phyloP scores from a whole-genome alignment of 1,140 invertebrate genomes.

The Eriosoma lanigerum region DNA sequence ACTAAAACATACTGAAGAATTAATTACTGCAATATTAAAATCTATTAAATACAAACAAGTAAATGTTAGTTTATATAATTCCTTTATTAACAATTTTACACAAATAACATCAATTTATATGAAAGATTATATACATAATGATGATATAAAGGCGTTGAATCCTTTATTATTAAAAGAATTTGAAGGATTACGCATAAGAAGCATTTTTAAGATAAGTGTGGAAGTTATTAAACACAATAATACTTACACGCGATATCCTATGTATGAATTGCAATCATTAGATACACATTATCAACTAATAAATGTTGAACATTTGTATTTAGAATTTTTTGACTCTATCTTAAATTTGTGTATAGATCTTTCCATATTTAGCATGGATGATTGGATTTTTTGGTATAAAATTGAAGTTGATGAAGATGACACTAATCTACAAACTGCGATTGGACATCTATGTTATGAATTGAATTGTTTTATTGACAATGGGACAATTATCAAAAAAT shows the following conservation, averaged over 20 bases:
- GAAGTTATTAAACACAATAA: not conserved
- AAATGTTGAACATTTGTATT: not conserved
- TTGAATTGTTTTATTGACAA: slow-evolving; percentile 16
- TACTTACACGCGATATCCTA: not conserved
- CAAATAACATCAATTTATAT: not conserved
- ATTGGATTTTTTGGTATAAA: slow-evolving; percentile 38
- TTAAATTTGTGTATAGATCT: slow-evolving; percentile 8
- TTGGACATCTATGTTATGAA: slow-evolving; percentile 37
- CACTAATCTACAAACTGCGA: slow-evolving; percentile 1
- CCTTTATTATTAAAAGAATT: too few species aligned
- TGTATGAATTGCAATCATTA: slow-evolving; percentile 14
- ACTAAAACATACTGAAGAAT: not conserved
- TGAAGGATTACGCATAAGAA: slow-evolving; percentile 15
- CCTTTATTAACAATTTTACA: not conserved
- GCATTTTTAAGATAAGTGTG: slow-evolving; percentile 10
- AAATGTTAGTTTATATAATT: not conserved
- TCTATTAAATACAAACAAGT: not conserved
- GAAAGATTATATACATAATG: not conserved
- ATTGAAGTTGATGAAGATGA: slow-evolving; percentile 13
- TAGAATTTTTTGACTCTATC: not conserved
- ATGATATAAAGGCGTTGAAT: slow-evolving; percentile 15
- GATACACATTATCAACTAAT: not conserved
- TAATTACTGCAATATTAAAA: slow-evolving; percentile 19
- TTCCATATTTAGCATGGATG: slow-evolving; percentile 15
- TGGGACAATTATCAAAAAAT: not conserved